Percentiles rank a stretch among this genome's conserved stretches.
These are phyloP conservation scores for Ennomos fuscantarius DNA, from an alignment of 2,888 invertebrate species.

Conservation along the genomic window DNA sequence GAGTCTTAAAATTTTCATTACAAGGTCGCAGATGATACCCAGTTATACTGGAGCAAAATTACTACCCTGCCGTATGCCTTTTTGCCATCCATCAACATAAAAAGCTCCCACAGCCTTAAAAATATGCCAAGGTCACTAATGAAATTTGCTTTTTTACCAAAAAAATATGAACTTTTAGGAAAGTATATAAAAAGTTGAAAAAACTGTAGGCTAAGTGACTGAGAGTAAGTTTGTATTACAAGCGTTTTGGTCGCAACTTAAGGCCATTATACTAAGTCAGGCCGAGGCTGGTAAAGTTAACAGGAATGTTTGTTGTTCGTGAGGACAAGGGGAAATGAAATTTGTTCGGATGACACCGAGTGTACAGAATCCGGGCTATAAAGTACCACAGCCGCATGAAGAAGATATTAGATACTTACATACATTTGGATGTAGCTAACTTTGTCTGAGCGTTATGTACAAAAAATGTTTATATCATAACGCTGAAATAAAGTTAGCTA, in stretches of 20 bases:
- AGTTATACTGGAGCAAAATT: conserved; percentile 35
- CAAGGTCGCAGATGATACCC: conserved; percentile 41
- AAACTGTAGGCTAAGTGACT: conserved; percentile 20
- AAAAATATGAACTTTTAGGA: conserved; percentile 32
- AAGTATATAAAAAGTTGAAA: conserved; percentile 21
- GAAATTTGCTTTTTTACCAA: conserved; percentile 33
- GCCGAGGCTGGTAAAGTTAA: conserved; percentile 17
- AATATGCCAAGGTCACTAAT: conserved; percentile 38
- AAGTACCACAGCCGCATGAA: conserved; percentile 16
- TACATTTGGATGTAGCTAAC: conserved; percentile 9
- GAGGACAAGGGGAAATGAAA: conserved; percentile 33
- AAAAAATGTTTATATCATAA: too few relatives aligned
- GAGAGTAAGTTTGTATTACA: conserved; percentile 26
- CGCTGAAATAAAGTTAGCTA: too few relatives aligned
- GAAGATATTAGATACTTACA: conserved; percentile 12
- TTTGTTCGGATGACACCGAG: conserved; percentile 30
- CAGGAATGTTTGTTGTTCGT: conserved; percentile 34
- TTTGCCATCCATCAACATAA: conserved; percentile 45
- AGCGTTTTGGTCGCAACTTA: conserved; percentile 19
- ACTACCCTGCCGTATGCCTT: conserved; percentile 39
- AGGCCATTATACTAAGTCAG: conserved; percentile 30
- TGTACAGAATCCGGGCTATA: conserved; percentile 21
- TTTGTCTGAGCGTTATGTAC: neutral
- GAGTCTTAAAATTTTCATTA: conserved; percentile 44
- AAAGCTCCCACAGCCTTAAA: conserved; percentile 33